phyloP scores from a whole-genome alignment of 2,888 invertebrate genomes.

The Dyspetes luteomarginatus region DNA sequence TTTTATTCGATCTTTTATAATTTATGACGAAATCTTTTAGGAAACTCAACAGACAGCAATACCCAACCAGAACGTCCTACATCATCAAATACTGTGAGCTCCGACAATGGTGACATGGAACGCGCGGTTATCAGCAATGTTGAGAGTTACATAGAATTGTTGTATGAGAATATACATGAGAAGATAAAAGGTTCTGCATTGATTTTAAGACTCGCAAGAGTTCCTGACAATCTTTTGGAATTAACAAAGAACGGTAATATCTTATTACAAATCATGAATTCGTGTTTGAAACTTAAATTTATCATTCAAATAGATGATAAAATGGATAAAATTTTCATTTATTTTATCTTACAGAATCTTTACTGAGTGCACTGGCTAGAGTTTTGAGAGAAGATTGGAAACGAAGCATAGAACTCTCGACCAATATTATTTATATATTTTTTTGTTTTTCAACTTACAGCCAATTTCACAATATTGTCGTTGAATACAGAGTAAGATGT shows the following conservation, averaged over 20 bases:
- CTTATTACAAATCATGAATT: too few relatives aligned
- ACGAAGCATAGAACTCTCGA: constrained; percentile 97
- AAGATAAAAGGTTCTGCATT: constrained; percentile 96
- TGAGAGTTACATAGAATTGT: constrained; percentile 96
- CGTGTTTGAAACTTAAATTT: too few relatives aligned
- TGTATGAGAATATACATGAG: constrained; percentile 97
- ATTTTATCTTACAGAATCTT: constrained; percentile 88
- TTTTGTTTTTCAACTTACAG: constrained; percentile 98
- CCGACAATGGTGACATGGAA: constrained; percentile 83
- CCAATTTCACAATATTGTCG: constrained; percentile 96
- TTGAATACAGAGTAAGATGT: constrained; percentile 93
- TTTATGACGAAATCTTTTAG: constrained; percentile 39
- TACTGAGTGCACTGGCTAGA: constrained; percentile 97
- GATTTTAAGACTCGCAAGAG: constrained; percentile 95
- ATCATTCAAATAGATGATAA: too few relatives aligned
- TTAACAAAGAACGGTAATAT: constrained; percentile 95
- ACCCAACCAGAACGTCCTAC: constrained; percentile 77
- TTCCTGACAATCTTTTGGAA: constrained; percentile 97
- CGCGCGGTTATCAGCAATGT: constrained; percentile 92
- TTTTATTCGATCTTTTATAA: too few relatives aligned
- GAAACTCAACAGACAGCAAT: constrained; percentile 67
- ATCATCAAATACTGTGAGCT: constrained; percentile 77
- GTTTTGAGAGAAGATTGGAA: constrained; percentile 99
- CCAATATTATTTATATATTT: constrained; percentile 98
- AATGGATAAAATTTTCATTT: too few relatives aligned